Conservation (phyloP, 2,888 invertebrate species). For the Hetaerina titia region DNA sequence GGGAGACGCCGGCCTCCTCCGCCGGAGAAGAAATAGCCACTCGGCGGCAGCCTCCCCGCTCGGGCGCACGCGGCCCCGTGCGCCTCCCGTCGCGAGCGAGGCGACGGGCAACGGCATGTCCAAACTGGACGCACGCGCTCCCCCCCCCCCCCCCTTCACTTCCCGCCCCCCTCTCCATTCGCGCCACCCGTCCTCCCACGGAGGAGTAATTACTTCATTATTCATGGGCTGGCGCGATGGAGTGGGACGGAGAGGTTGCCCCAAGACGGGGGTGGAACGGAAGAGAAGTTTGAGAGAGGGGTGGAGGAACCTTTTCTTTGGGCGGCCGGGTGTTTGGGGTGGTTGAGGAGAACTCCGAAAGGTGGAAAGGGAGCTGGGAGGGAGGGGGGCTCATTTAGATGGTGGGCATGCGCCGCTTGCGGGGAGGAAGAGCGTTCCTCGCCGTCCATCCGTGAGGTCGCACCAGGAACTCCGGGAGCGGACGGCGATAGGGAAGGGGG, state of each 20-base stretch:
- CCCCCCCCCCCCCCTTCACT: not conserved
- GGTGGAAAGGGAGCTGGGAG: no score
- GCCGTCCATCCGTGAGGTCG: not conserved
- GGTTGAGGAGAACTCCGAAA: not conserved
- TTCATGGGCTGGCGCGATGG: slow-evolving; percentile 5
- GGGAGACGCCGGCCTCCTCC: not conserved
- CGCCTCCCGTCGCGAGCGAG: not conserved
- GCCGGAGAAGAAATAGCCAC: not conserved
- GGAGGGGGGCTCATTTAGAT: not conserved
- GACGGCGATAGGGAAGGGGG: not conserved
- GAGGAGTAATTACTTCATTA: slow-evolving; percentile 5
- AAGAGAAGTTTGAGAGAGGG: not conserved
- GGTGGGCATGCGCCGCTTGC: not conserved
- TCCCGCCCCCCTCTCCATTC: not conserved
- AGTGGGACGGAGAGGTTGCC: not conserved
- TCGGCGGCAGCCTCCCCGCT: not conserved
- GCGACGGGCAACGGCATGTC: not conserved
- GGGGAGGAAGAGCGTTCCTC: not conserved
- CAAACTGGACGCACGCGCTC: not conserved
- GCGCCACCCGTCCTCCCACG: not conserved
- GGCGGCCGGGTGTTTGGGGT: not conserved
- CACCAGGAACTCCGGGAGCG: not conserved
- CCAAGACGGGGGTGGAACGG: not conserved
- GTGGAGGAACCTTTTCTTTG: not conserved
- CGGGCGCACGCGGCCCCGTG: not conserved